Percentiles rank a stretch among this genome's conserved stretches.
phyloP scores from a whole-genome alignment of 2,113 vertebrate genomes.

The Bubalus kerabau region DNA sequence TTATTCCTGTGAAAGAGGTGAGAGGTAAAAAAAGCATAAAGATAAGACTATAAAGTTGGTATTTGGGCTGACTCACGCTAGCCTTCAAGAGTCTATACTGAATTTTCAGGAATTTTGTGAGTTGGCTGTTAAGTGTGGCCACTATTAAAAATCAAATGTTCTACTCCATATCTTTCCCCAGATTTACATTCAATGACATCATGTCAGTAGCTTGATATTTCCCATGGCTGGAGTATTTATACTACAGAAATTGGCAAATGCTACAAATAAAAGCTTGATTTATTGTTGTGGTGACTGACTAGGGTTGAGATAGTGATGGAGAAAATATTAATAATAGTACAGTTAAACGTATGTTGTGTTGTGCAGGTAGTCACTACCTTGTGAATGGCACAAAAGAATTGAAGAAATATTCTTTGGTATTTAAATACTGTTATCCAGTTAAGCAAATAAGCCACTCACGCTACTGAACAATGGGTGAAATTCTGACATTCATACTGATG shows the following conservation, averaged over 20 bases:
- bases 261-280: neutral
- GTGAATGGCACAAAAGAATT: neutral
- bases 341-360: neutral
- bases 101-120: neutral
- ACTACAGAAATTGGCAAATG: neutral
- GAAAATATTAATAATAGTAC: neutral
- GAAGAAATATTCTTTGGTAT: neutral
- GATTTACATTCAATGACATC: neutral
- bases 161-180: neutral
- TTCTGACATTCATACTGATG: neutral
- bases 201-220: neutral
- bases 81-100: neutral
- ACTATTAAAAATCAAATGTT: neutral
- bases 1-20: neutral
- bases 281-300: neutral
- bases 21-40: neutral
- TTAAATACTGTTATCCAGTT: neutral
- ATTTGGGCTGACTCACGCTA: neutral
- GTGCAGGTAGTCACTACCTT: no score
- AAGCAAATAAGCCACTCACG: neutral
- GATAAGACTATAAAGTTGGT: fast-evolving
- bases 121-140: neutral
- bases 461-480: neutral
- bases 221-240: neutral
- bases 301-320: neutral